Evolutionary conservation across 2,888 invertebrate genomes (phyloP).

Genomic region (Anaspis maculata): DNA sequence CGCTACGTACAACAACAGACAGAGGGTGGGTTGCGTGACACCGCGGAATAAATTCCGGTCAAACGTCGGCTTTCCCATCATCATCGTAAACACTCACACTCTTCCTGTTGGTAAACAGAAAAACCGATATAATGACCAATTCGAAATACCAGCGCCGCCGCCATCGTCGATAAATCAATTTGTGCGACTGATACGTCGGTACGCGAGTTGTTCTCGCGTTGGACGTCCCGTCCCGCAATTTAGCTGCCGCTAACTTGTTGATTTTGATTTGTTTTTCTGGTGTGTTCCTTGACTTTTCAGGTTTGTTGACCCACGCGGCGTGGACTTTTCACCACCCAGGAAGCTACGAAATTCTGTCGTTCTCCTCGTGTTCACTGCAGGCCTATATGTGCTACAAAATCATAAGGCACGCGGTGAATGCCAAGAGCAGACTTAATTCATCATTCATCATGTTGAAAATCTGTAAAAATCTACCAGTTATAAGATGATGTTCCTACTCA

Average conservation of each 20-base stretch:
- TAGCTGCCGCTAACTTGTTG: no score
- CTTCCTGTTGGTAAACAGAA: slow-evolving; percentile 16
- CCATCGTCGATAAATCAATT: slow-evolving; percentile 4
- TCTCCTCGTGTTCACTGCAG: slow-evolving; percentile 94
- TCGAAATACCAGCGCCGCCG: no score
- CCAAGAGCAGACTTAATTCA: slow-evolving; percentile 83
- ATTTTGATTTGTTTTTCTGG: no score
- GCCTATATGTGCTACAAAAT: slow-evolving; percentile 76
- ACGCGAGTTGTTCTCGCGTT: no score
- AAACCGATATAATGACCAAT: slow-evolving; percentile 12
- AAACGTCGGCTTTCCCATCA: slow-evolving; percentile 16
- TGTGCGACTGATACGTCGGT: no score
- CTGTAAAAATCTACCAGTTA: no score
- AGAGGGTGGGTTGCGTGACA: slow-evolving; percentile 16
- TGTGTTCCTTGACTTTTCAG: no score
- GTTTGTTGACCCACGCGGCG: no score
- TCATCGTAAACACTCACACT: slow-evolving; percentile 22
- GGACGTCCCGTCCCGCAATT: no score
- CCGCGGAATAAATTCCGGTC: slow-evolving; percentile 17
- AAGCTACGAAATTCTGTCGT: slow-evolving; percentile 43
- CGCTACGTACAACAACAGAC: no score
- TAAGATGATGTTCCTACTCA: no score
- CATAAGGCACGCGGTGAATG: slow-evolving; percentile 99
- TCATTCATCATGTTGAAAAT: slow-evolving; percentile 21
- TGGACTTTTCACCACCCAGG: no score